Base-by-base conservation (phyloP, 1,140 invertebrate species). In the Procambarus virginalis region DNA sequence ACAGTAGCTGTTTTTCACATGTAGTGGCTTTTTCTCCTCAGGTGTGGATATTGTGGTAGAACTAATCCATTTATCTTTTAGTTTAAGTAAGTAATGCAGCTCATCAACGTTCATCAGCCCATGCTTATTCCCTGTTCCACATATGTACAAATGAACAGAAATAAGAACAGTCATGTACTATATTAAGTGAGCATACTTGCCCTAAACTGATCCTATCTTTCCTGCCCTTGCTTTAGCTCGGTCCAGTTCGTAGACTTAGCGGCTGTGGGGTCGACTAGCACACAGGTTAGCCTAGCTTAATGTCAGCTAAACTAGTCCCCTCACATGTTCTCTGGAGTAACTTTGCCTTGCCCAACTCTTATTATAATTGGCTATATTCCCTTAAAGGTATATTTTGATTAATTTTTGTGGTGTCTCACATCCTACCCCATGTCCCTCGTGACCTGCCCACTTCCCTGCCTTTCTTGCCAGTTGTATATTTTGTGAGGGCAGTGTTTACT, bases 201-300 rank as follows among this genome's bases (percentile, higher is more conserved):
- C 58, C 55, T 83, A 75, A 83, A 77, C 87, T 89, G 49, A 78
- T 77, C 87, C 81, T 83, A 60, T 89, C 81, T 89, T 73, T 89
- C 87, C 87, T 77, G 75, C 77, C 85, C 78, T 80, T 60, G 85
- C 85, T 70, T 70, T 89, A 89, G 87, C 87, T 89, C 81, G 87
- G 51, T 78, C 73, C 75, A 51, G 81, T 77, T 64, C 73, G 87
- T 89, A 89, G 87, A 79, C 70, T 83, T 78, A 89, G 81, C 87
- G 73, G 87, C 70, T 55, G 75, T 58, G 87, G 87, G 87, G 87
- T 68, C 73, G 87, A 89, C 87, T 89, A 89, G 87, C 81, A 89
- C 51, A 84, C 87, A 89, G 87, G 87, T 89, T 89, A 89, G 87
- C 87, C 79, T 70, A 51, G 64, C 86, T 81, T 82, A 70, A 48